A percentile compares a stretch with the other conserved stretches of the same genome.
These are phyloP conservation scores for Tiaroga cobitis DNA, from an alignment of 2,797 vertebrate species.

Conservation along the genomic window DNA sequence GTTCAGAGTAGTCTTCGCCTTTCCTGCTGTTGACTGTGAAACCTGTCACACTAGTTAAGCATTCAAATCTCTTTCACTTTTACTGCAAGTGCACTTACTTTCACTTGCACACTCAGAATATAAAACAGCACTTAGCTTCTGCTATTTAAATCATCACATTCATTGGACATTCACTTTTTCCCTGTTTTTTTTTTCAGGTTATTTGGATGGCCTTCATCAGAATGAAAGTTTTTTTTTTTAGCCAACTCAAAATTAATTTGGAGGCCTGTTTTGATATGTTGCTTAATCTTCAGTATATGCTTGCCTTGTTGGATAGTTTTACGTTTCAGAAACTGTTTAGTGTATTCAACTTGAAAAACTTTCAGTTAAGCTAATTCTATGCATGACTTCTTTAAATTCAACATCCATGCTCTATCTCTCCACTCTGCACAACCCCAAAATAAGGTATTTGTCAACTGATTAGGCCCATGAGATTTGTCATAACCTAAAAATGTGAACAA, in stretches of 20 bases:
- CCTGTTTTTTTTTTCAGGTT: not conserved
- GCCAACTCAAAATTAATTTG: not conserved
- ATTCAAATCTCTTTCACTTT: slow-evolving; percentile 24
- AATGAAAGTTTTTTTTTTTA: not conserved
- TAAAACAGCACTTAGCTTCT: not conserved
- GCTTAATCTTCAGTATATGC: not conserved
- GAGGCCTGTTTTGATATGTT: not conserved
- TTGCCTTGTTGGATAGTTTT: not conserved
- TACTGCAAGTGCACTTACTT: not conserved
- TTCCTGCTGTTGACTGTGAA: not conserved
- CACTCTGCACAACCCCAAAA: not conserved
- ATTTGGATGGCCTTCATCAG: not conserved
- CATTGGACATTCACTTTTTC: not conserved
- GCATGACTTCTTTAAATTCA: not conserved
- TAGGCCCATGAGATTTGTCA: not conserved
- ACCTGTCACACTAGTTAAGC: not conserved
- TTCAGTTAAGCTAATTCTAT: not conserved
- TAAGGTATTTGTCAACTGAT: not conserved
- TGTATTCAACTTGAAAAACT: not conserved
- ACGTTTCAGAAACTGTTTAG: not conserved
- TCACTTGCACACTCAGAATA: not conserved
- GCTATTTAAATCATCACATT: not conserved
- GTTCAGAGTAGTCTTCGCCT: not conserved
- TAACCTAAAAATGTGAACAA: not conserved
- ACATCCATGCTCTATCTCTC: not conserved